Conservation (phyloP, 2,888 invertebrate species). For the Mimumesa dahlbomi region DNA sequence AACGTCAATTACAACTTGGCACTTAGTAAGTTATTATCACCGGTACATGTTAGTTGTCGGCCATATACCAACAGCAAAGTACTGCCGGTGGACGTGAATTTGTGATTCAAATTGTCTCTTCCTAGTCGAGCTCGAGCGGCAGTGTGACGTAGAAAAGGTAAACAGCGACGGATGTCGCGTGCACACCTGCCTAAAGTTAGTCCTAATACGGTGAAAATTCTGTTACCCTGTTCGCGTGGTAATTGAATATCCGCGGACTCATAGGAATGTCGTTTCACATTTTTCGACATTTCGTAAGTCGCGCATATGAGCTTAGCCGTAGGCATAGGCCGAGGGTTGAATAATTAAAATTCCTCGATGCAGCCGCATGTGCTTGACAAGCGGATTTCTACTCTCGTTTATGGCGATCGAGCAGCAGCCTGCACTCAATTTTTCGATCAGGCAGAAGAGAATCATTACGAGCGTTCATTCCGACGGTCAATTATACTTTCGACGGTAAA, state of each 20-base stretch:
- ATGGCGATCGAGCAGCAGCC: background rate
- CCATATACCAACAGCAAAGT: conserved; percentile 19
- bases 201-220: conserved; percentile 39
- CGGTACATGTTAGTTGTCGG: conserved; percentile 18
- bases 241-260: conserved; percentile 28
- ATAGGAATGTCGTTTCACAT: too few relatives aligned
- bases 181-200: conserved; percentile 31
- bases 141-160: conserved; percentile 39
- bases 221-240: conserved; percentile 40
- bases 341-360: too few relatives aligned
- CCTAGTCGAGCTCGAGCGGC: conserved; percentile 12
- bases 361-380: too few relatives aligned
- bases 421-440: conserved; percentile 36
- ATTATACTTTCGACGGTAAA: conserved; percentile 56
- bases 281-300: too few relatives aligned
- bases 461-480: conserved; percentile 38
- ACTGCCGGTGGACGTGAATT: conserved; percentile 31
- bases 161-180: conserved; percentile 20
- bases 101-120: conserved; percentile 48
- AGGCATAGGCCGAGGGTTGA: too few relatives aligned
- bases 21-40: conserved; percentile 17
- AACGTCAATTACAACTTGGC: background rate
- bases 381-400: too few relatives aligned
- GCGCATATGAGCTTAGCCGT: too few relatives aligned
- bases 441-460: conserved; percentile 30